A percentile compares a stretch with the other conserved stretches of the same genome.
These are phyloP conservation scores for Synergus gifuensis DNA, from an alignment of 2,888 invertebrate genomes.

Conservation along the genomic window DNA sequence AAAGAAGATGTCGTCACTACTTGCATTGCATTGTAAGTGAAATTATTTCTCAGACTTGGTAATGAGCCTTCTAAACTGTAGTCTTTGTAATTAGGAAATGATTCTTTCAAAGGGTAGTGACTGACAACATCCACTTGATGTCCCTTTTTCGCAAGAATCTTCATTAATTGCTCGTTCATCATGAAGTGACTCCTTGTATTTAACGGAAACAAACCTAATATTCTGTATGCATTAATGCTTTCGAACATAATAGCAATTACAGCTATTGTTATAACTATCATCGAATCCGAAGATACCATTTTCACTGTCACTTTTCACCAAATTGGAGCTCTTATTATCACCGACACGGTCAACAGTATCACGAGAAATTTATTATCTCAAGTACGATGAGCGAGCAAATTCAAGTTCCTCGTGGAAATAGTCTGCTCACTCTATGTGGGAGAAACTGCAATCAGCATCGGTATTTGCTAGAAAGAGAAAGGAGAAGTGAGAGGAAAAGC, in stretches of 20 bases:
- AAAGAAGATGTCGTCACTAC: conserved; percentile 19
- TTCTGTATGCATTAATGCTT: conserved; percentile 71
- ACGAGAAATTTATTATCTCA: too few species aligned
- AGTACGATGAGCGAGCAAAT: too few species aligned
- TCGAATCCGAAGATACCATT: background rate
- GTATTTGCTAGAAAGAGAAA: too few species aligned
- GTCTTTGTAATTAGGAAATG: conserved; percentile 67
- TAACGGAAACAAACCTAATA: conserved; percentile 78
- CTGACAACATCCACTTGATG: conserved; percentile 78
- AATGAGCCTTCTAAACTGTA: conserved; percentile 61
- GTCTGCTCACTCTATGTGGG: too few species aligned
- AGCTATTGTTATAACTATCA: background rate
- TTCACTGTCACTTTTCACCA: too few species aligned
- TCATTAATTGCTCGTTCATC: conserved; percentile 77
- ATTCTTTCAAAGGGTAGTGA: conserved; percentile 67
- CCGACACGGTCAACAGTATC: too few species aligned
- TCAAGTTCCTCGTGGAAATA: too few species aligned
- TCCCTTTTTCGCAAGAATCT: conserved; percentile 77
- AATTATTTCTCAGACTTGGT: conserved; percentile 62
- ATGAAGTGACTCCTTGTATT: conserved; percentile 79
- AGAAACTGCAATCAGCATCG: too few species aligned
- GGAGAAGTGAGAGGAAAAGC: too few species aligned
- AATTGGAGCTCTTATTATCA: too few species aligned
- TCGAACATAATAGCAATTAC: background rate
- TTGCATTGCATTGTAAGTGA: conserved; percentile 55